Conservation (phyloP, 2,888 invertebrate genomes). For the Troides oblongomaculatus region DNA sequence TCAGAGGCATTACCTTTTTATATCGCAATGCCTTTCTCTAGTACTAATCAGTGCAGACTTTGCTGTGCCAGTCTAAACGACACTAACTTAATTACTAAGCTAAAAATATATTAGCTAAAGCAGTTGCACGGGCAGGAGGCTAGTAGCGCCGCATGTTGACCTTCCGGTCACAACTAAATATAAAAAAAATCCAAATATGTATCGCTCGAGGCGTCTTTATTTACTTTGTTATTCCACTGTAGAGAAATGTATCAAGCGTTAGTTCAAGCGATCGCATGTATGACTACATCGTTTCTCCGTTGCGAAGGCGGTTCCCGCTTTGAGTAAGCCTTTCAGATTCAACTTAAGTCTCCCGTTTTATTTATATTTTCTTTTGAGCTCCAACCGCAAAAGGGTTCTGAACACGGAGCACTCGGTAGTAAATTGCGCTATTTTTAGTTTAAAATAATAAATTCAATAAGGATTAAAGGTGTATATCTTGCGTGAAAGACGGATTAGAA, state of each 20-base stretch:
- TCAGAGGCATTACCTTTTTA: too few species aligned
- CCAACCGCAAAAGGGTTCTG: slow-evolving; percentile 19
- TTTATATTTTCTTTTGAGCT: slow-evolving; percentile 27
- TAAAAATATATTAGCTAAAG: too few species aligned
- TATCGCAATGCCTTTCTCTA: too few species aligned
- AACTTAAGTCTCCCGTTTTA: slow-evolving; percentile 25
- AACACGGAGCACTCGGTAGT: background rate
- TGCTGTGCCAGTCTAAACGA: too few species aligned
- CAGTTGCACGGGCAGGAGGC: too few species aligned
- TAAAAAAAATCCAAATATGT: too few species aligned
- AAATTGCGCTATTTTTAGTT: slow-evolving; percentile 6
- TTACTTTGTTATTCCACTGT: slow-evolving; percentile 20
- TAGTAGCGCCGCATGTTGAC: too few species aligned
- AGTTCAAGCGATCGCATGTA: slow-evolving; percentile 19
- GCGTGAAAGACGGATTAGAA: too few species aligned
- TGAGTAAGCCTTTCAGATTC: slow-evolving; percentile 24
- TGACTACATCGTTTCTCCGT: slow-evolving; percentile 18
- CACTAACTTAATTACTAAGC: too few species aligned
- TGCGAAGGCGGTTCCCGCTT: slow-evolving; percentile 17
- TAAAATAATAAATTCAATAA: background rate
- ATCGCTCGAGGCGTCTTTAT: slow-evolving; percentile 5
- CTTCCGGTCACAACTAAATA: too few species aligned
- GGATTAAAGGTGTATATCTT: too few species aligned
- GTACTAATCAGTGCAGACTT: too few species aligned
- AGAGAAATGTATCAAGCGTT: slow-evolving; percentile 18